Conservation (phyloP, 1,140 invertebrate genomes). For the Drosophila funebris region DNA sequence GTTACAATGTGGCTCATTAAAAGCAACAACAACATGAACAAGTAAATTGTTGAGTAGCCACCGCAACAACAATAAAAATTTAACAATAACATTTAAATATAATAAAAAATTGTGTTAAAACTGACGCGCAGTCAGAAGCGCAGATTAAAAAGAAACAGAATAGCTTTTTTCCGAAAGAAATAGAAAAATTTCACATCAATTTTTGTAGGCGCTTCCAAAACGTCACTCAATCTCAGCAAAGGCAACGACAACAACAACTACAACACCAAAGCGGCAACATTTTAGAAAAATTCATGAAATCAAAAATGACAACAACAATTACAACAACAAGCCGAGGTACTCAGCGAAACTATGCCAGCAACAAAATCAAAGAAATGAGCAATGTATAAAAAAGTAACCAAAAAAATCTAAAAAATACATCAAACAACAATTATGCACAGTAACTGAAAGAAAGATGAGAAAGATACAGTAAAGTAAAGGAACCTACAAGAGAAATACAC, state of each 20-base stretch:
- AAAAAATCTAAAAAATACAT: slow-evolving; percentile 23
- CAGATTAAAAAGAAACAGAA: slow-evolving; percentile 61
- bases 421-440: slow-evolving; percentile 44
- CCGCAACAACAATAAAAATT: slow-evolving; percentile 52
- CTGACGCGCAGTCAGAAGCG: slow-evolving; percentile 56
- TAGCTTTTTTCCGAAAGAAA: slow-evolving; percentile 14
- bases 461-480: slow-evolving; percentile 10
- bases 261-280: too few relatives aligned
- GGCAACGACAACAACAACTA: slow-evolving; percentile 4
- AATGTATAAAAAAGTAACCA: slow-evolving; percentile 33
- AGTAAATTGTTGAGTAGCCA: slow-evolving; percentile 20
- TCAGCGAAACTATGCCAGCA: slow-evolving; percentile 56
- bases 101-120: slow-evolving; percentile 69
- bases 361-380: slow-evolving; percentile 43
- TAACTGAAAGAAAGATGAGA: slow-evolving; percentile 28
- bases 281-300: slow-evolving; percentile 21
- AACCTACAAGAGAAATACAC: neutral
- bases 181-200: slow-evolving; percentile 74
- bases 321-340: slow-evolving; percentile 10
- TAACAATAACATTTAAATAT: slow-evolving; percentile 18
- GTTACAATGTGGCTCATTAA: slow-evolving; percentile 77
- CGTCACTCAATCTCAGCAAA: slow-evolving; percentile 37
- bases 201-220: slow-evolving; percentile 54
- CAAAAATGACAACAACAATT: slow-evolving; percentile 15
- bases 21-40: slow-evolving; percentile 28